Evolutionary conservation across 30 jellyfish, hydroid and myxozoan species (phyloP).

Genomic region (Phacellophora camtschatica): DNA sequence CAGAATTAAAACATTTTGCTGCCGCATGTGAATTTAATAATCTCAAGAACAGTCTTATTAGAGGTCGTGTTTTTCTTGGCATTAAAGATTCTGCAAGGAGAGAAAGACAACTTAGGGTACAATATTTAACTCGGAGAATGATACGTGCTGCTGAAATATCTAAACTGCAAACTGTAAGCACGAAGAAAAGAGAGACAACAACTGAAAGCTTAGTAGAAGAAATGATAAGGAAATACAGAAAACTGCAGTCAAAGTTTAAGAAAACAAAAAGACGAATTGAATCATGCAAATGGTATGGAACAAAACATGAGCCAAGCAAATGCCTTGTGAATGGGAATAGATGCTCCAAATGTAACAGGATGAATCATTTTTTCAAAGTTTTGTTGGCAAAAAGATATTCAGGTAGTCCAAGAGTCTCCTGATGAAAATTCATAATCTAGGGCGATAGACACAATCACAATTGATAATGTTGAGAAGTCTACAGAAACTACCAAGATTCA

Average conservation of each 20-base stretch:
- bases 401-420: slow-evolving; percentile 7
- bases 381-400: slow-evolving; percentile 9
- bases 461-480: slow-evolving; percentile 1
- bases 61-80: slow-evolving; percentile 27
- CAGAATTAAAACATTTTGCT: slow-evolving; percentile 16
- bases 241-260: background rate
- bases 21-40: slow-evolving; percentile 10
- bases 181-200: background rate
- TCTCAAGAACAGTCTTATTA: slow-evolving; percentile 14
- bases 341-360: slow-evolving; percentile 9
- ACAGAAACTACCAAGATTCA: slow-evolving; percentile 12
- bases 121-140: background rate
- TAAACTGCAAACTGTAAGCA: background rate
- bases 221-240: background rate
- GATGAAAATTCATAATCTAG: background rate
- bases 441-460: background rate
- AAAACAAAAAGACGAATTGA: background rate
- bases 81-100: slow-evolving; percentile 1
- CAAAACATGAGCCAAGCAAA: background rate
- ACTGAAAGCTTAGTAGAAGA: background rate
- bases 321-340: background rate
- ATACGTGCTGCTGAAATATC: slow-evolving; percentile 7
- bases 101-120: background rate
- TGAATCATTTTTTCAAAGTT: slow-evolving; percentile 2
- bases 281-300: background rate